phyloP scores from a whole-genome alignment of 2,113 vertebrate genomes.

The Passer domesticus region DNA sequence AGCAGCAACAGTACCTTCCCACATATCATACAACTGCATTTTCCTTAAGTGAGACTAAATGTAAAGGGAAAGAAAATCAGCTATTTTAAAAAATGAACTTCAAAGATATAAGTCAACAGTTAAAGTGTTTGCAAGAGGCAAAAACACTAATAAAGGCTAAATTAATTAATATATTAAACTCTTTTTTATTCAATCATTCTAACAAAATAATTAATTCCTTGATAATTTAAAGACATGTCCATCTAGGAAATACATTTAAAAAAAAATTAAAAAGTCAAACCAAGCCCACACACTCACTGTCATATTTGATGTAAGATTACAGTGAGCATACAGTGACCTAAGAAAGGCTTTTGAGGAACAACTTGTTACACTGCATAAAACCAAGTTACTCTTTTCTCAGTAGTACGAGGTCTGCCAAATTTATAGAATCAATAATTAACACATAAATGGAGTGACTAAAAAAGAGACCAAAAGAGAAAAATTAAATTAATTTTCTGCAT shows the following conservation, averaged over 20 bases:
- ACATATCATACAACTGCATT: background rate
- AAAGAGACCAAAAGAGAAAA: background rate
- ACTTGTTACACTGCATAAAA: background rate
- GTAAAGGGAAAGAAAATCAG: background rate
- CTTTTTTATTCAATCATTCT: background rate
- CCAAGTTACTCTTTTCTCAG: background rate
- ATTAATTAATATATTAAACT: background rate
- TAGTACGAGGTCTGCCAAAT: background rate
- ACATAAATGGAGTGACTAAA: background rate
- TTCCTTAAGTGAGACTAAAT: background rate
- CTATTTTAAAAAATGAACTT: background rate
- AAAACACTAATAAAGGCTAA: background rate
- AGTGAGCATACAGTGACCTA: background rate
- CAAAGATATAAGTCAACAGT: background rate
- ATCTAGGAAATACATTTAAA: background rate
- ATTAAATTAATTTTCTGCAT: background rate
- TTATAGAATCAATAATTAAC: background rate
- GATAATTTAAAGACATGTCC: background rate
- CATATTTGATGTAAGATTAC: background rate
- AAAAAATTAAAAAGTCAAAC: background rate
- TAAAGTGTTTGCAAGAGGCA: background rate
- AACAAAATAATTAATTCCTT: background rate
- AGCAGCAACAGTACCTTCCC: background rate
- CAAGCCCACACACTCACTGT: background rate
- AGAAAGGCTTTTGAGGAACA: background rate